A percentile compares a stretch with the other conserved stretches of the same genome.
phyloP scores from a whole-genome alignment of 2,113 vertebrate species.

The Gambusia affinis region DNA sequence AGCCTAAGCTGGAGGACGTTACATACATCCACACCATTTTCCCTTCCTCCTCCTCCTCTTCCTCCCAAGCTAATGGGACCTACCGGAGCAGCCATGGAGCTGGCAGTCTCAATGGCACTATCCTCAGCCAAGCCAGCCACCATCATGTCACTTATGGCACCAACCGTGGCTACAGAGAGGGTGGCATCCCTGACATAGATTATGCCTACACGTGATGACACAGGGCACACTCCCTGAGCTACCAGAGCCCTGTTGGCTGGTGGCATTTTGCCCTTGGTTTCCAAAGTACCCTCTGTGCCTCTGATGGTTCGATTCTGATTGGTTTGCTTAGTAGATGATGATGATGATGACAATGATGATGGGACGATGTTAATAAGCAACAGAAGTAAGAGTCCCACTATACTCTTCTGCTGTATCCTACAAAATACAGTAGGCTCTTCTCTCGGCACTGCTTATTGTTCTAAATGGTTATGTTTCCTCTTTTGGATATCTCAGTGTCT shows the following conservation, averaged over 20 bases:
- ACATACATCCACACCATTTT: constrained; percentile 94
- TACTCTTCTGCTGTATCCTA: constrained; percentile 63
- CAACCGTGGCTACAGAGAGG: constrained; percentile 90
- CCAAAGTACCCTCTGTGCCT: constrained; percentile 87
- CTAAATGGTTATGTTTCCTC: constrained; percentile 73
- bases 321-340: constrained; percentile 73
- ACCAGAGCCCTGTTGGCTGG: constrained; percentile 56
- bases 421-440: constrained; percentile 62
- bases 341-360: constrained; percentile 30
- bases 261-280: constrained; percentile 78
- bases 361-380: constrained; percentile 66
- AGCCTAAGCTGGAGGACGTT: constrained; percentile 87
- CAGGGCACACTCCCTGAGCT: constrained; percentile 52
- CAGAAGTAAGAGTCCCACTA: constrained; percentile 71
- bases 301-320: constrained; percentile 79
- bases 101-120: constrained; percentile 83
- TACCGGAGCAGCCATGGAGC: constrained; percentile 83
- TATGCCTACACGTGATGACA: constrained; percentile 89
- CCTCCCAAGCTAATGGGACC: constrained; percentile 87
- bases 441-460: constrained; percentile 72
- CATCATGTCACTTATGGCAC: constrained; percentile 85
- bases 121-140: constrained; percentile 75
- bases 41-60: constrained; percentile 90
- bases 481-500: constrained; percentile 74
- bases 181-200: constrained; percentile 90